Conservation (phyloP, 2,113 vertebrate genomes). For the Psittacara wagleri region DNA sequence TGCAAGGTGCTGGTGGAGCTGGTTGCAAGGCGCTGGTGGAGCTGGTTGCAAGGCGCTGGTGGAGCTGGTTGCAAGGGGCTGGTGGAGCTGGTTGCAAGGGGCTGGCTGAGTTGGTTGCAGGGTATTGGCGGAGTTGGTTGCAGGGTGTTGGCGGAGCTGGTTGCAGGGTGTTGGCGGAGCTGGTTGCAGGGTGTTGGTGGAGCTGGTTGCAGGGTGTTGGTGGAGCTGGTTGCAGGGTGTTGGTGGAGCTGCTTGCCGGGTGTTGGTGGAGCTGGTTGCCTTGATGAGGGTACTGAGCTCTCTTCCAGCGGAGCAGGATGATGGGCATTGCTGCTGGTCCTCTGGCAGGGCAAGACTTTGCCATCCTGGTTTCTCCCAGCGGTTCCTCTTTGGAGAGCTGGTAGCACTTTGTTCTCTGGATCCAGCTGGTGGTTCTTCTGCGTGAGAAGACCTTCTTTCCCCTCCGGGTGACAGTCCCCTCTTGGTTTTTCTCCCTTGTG, state of each 20-base stretch:
- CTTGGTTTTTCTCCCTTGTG: constrained; percentile 29
- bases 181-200: neutral
- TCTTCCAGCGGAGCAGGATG: neutral
- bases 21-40: neutral
- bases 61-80: neutral
- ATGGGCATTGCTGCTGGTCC: neutral
- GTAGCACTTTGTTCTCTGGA: neutral
- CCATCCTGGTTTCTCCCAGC: neutral
- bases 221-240: neutral
- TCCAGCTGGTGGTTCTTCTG: neutral
- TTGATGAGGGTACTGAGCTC: accelerated
- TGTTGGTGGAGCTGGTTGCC: neutral
- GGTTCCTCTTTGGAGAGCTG: neutral
- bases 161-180: neutral
- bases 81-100: neutral
- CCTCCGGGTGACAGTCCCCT: neutral
- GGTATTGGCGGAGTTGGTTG: neutral
- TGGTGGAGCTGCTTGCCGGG: neutral
- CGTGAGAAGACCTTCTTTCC: neutral
- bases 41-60: neutral
- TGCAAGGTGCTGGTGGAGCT: neutral
- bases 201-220: neutral
- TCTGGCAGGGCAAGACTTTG: neutral
- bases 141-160: neutral
- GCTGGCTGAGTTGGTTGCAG: neutral